Evolutionary conservation across 2,888 invertebrate genomes (phyloP), one percentile per base, ranked within the genome.

Genomic region (Nomada flava): DNA sequence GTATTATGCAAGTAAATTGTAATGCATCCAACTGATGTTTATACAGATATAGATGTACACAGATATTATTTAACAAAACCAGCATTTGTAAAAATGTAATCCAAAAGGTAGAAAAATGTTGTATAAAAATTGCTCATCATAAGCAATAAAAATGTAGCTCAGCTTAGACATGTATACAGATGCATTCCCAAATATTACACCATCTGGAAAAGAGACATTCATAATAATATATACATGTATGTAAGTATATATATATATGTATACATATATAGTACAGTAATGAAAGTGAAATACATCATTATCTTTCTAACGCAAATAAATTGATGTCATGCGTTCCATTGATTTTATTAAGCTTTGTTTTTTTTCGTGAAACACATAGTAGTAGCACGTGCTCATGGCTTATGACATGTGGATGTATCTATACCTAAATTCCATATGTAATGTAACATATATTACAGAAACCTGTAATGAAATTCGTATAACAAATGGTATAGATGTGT

Each of bases 171-270:
- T 57, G 52, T 18, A 20, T n/a, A 26, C 42, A 23, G 13, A 50
- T 18, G 52, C 13, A 50, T 20, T 64, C 26, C 26, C 9, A 53
- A 59, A 71, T 53, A 23, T 65, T 47, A 36, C 53, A 47, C 76
- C 82, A 76, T 76, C 82, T 82, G 71, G 53, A 82, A 82, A 82
- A 82, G 59, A 62, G 44, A 64, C 47, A 72, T 53, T 18, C 50
- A 64, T 44, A 50, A 64, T 52, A 44, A 50, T 26, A 2, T 44
- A 42, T n/a, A 53, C 4, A 20, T n/a, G 9, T 18, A 53, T 20
- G 9, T 53, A 53, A 20, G 20, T 20, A 20, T 20, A 20, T 20
- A 20, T 20, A 1, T n/a, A 20, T 18, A 53, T 20, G 2, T 53
- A 53, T n/a, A n/a, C 23, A 23, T 53, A 20, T 20, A n/a, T 20